phyloP scores from a whole-genome alignment of 1,140 invertebrate species.

The Camponotus vicinus region DNA sequence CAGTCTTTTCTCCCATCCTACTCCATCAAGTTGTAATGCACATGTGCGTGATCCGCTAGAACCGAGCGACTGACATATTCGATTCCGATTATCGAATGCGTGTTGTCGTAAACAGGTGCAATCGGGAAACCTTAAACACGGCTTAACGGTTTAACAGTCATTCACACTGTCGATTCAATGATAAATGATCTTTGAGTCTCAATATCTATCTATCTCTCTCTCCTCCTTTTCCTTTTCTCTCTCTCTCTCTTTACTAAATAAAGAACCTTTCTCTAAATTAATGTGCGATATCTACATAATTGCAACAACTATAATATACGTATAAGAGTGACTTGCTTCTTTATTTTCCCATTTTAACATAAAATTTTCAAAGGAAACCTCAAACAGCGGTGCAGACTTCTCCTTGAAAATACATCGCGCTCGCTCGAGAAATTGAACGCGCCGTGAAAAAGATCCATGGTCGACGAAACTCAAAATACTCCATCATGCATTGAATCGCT shows the following conservation, averaged over 20 bases:
- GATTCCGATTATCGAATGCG: slow-evolving; percentile 64
- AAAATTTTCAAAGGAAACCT: slow-evolving; percentile 36
- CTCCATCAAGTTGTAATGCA: slow-evolving; percentile 75
- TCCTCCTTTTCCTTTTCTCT: too few species aligned
- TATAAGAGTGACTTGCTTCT: neutral
- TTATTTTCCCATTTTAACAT: neutral
- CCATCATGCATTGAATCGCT: slow-evolving; percentile 6
- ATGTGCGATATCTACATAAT: neutral
- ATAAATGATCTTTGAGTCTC: slow-evolving; percentile 20
- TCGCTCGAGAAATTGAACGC: neutral
- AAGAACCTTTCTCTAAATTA: neutral
- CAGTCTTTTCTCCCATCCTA: slow-evolving; percentile 78
- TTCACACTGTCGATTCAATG: slow-evolving; percentile 22
- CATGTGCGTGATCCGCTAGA: slow-evolving; percentile 62
- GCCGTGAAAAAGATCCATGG: neutral
- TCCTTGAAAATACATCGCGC: slow-evolving; percentile 48
- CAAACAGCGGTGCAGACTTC: slow-evolving; percentile 15
- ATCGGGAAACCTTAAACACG: slow-evolving; percentile 55
- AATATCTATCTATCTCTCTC: neutral
- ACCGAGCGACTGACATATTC: slow-evolving; percentile 58
- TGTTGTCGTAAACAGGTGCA: slow-evolving; percentile 56
- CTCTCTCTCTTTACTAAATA: too few species aligned
- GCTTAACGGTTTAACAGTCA: slow-evolving; percentile 44
- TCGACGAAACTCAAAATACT: slow-evolving; percentile 34
- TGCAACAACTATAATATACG: neutral